A percentile compares a stretch with the other conserved stretches of the same genome.
phyloP scores from a whole-genome alignment of 2,797 vertebrate species.

The Ceryle rudis region DNA sequence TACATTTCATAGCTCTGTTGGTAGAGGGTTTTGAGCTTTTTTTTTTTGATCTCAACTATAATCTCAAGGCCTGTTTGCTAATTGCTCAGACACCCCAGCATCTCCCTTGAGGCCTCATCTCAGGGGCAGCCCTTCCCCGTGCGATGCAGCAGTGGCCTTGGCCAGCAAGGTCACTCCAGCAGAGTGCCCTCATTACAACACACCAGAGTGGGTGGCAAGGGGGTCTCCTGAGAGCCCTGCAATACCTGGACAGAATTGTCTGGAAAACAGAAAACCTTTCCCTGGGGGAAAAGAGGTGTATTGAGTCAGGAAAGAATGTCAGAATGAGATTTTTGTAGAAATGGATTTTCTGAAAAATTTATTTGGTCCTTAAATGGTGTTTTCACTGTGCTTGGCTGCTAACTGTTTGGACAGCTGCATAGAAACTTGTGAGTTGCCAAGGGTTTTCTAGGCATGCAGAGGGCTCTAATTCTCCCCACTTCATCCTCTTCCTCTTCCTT shows the following conservation, averaged over 20 bases:
- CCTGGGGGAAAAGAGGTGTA: neutral
- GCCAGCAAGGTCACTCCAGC: neutral
- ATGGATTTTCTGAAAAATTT: slow-evolving; percentile 41
- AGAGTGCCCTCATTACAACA: rapidly evolving
- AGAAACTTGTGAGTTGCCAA: neutral
- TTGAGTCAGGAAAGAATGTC: slow-evolving; percentile 1
- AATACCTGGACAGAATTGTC: rapidly evolving
- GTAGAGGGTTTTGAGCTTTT: neutral
- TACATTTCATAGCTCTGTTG: neutral
- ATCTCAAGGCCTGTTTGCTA: neutral
- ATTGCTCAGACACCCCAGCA: neutral
- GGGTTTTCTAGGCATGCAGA: neutral
- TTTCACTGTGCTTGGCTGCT: neutral
- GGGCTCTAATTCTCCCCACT: neutral
- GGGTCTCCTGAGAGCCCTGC: rapidly evolving
- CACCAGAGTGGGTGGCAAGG: rapidly evolving
- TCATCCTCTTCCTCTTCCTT: neutral
- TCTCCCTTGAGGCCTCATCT: neutral
- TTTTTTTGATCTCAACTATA: neutral
- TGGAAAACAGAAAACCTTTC: neutral
- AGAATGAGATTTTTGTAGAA: neutral
- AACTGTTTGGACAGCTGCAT: neutral
- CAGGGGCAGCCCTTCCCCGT: rapidly evolving
- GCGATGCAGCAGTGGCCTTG: rapidly evolving
- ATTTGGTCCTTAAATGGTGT: neutral